These are phyloP conservation scores for Bombyx mori DNA, from an alignment of 1,140 invertebrate genomes.

Conservation along the genomic window DNA sequence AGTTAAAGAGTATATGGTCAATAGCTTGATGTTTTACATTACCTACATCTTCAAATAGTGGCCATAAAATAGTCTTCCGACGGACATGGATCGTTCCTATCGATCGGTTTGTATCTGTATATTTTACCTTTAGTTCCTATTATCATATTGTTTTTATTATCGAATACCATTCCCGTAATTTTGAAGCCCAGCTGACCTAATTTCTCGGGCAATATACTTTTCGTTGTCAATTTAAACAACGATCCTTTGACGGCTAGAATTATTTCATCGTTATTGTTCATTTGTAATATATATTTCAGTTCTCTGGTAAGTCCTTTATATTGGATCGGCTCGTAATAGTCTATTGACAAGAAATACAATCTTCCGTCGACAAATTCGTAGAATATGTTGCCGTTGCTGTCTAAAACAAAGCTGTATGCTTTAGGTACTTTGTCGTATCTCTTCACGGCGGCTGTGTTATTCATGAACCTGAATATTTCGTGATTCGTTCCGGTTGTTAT, in stretches of 20 bases:
- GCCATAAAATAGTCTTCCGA: slow-evolving; percentile 60
- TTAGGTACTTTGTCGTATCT: slow-evolving; percentile 53
- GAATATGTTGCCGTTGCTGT: slow-evolving; percentile 49
- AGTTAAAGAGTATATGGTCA: no score
- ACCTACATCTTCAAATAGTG: slow-evolving; percentile 27
- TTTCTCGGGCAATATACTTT: slow-evolving; percentile 47
- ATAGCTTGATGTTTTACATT: no score
- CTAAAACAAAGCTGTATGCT: slow-evolving; percentile 55
- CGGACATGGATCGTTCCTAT: slow-evolving; percentile 48
- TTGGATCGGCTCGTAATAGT: slow-evolving; percentile 54
- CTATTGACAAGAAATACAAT: slow-evolving; percentile 50
- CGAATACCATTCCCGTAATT: slow-evolving; percentile 56
- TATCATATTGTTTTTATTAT: slow-evolving; percentile 52
- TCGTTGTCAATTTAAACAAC: slow-evolving; percentile 38
- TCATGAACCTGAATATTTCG: slow-evolving; percentile 53
- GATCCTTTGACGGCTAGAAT: slow-evolving; percentile 55
- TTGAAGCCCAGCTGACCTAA: slow-evolving; percentile 52
- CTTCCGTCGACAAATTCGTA: slow-evolving; percentile 59
- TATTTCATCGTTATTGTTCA: slow-evolving; percentile 52
- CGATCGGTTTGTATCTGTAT: slow-evolving; percentile 40
- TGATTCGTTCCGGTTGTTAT: slow-evolving; percentile 48
- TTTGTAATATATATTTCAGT: slow-evolving; percentile 50
- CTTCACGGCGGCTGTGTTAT: slow-evolving; percentile 52
- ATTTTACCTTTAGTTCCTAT: slow-evolving; percentile 62
- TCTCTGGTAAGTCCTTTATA: slow-evolving; percentile 60